phyloP scores from a whole-genome alignment of 2,113 vertebrate species.

The Hiodon tergisus region DNA sequence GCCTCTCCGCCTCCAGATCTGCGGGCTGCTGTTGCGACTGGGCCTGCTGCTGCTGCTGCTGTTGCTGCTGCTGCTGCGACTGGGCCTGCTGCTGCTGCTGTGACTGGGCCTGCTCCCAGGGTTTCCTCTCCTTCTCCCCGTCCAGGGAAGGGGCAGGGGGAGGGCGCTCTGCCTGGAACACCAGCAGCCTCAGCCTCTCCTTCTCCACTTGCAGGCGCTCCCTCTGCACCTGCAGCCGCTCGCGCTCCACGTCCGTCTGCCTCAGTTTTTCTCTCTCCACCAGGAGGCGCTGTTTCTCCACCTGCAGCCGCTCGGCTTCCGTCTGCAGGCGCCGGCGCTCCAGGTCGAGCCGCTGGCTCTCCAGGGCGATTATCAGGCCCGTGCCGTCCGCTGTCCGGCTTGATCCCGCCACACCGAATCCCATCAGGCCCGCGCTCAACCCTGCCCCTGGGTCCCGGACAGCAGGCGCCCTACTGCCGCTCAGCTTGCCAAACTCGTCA shows the following conservation, averaged over 20 bases:
- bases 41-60: no score
- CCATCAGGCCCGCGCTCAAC: background rate
- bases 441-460: constrained; percentile 33
- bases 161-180: constrained; percentile 64
- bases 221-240: constrained; percentile 79
- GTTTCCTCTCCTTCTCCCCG: constrained; percentile 63
- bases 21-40: constrained; percentile 47
- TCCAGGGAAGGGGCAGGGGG: constrained; percentile 48
- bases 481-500: constrained; percentile 74
- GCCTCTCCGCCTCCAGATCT: constrained; percentile 80
- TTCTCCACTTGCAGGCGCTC: constrained; percentile 80
- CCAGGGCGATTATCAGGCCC: constrained; percentile 74
- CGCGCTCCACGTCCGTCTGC: constrained; percentile 74
- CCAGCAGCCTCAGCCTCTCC: constrained; percentile 72
- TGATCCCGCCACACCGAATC: constrained; percentile 34
- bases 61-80: no score
- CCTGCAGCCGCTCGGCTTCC: constrained; percentile 76
- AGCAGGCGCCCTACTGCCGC: constrained; percentile 66
- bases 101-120: constrained; percentile 29
- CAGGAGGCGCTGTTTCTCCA: constrained; percentile 80
- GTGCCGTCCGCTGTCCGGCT: constrained; percentile 56
- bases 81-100: no score
- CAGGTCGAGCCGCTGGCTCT: constrained; percentile 84
- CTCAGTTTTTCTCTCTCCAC: constrained; percentile 80
- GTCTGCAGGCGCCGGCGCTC: constrained; percentile 81